phyloP scores from a whole-genome alignment of 2,888 invertebrate genomes.

The Tetanocera ferruginea region DNA sequence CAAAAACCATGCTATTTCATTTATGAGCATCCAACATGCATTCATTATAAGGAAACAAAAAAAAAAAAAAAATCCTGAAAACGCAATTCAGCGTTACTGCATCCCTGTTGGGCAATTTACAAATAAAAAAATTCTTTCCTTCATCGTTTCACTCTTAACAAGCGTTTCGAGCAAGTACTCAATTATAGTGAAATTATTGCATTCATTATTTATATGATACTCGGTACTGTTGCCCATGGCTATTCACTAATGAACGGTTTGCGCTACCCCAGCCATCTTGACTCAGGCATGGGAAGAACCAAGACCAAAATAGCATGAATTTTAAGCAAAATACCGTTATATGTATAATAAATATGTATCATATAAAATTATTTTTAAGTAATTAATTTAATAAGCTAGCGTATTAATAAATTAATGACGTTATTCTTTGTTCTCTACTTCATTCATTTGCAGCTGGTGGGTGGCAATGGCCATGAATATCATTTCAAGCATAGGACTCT shows the following conservation, averaged over 20 bases:
- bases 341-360: too few relatives aligned
- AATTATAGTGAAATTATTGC: background rate
- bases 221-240: background rate
- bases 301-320: background rate
- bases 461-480: constrained; percentile 86
- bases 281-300: background rate
- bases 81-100: background rate
- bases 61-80: background rate
- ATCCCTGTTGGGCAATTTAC: background rate
- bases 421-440: constrained; percentile 30
- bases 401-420: background rate
- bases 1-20: too few relatives aligned
- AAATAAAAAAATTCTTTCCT: background rate
- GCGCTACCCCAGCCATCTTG: too few relatives aligned
- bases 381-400: background rate
- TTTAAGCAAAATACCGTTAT: background rate
- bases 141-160: background rate
- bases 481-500: constrained; percentile 95
- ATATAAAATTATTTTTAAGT: background rate
- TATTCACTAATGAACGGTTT: too few relatives aligned
- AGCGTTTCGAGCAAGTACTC: background rate
- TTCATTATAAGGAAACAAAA: too few relatives aligned
- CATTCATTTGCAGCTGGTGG: constrained; percentile 80
- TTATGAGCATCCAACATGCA: too few relatives aligned
- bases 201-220: background rate